Conservation (phyloP, 2,113 vertebrate species). For the Antechinus flavipes region DNA sequence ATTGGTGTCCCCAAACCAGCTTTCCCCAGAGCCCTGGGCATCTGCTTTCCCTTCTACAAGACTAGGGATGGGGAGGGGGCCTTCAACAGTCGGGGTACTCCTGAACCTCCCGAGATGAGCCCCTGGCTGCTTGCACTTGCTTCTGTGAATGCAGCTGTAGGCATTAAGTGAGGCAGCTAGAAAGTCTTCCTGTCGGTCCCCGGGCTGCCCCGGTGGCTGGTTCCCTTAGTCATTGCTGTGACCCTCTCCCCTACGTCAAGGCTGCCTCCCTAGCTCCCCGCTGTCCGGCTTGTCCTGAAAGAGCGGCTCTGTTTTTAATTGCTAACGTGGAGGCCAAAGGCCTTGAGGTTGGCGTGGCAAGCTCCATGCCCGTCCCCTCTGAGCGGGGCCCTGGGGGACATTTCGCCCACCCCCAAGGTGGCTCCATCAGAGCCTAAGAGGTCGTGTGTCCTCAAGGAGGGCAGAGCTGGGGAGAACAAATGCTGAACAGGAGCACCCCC, state of each 20-base stretch:
- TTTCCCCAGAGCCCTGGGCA: not conserved
- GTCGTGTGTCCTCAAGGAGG: not conserved
- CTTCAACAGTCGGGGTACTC: not conserved
- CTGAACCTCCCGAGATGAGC: not conserved
- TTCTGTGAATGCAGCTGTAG: not conserved
- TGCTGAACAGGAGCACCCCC: no score
- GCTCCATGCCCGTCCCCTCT: not conserved
- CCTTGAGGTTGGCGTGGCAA: not conserved
- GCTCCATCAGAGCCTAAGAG: not conserved
- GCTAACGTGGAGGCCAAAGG: not conserved
- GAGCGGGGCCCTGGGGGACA: not conserved
- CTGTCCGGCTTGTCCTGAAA: not conserved
- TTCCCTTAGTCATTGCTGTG: not conserved
- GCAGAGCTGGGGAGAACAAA: not conserved
- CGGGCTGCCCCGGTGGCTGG: not conserved
- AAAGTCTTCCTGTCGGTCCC: not conserved
- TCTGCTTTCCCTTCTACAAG: not conserved
- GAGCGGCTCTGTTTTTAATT: not conserved
- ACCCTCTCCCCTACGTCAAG: not conserved
- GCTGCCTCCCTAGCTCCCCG: not conserved
- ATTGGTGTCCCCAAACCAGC: not conserved
- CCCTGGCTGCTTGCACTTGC: not conserved
- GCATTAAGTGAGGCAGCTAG: not conserved
- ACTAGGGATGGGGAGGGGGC: not conserved
- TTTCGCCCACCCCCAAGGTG: not conserved